phyloP scores from a whole-genome alignment of 2,113 vertebrate genomes.

The Asarcornis scutulata region DNA sequence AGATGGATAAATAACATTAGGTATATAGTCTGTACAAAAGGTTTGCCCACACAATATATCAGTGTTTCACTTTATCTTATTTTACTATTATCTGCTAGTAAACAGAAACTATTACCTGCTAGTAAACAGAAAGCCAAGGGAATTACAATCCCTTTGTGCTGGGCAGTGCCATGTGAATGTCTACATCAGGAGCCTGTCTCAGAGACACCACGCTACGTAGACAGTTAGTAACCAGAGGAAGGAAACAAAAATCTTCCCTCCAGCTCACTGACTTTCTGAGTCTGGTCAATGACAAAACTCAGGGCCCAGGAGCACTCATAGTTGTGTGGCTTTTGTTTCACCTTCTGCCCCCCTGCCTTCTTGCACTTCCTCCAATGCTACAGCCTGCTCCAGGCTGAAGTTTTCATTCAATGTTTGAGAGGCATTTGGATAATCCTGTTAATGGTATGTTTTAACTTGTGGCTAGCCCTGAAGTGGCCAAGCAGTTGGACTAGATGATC shows the following conservation, averaged over 20 bases:
- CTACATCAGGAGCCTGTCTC: background rate
- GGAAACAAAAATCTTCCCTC: background rate
- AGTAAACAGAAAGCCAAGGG: background rate
- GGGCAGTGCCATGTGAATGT: background rate
- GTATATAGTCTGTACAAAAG: background rate
- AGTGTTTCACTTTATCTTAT: no score
- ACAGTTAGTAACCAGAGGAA: background rate
- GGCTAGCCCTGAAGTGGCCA: no score
- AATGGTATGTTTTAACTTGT: no score
- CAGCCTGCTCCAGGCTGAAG: background rate
- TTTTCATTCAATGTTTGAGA: background rate
- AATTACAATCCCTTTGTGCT: rapidly evolving
- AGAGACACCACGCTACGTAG: rapidly evolving
- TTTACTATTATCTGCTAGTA: background rate
- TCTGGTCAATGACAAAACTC: background rate
- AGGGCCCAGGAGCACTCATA: rapidly evolving
- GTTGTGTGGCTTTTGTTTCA: background rate
- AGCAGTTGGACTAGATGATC: no score
- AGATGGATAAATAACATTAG: background rate
- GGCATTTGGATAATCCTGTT: no score
- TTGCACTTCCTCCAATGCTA: background rate
- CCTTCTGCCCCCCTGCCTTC: background rate
- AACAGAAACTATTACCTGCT: background rate
- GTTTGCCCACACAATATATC: background rate
- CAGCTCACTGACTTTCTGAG: background rate